Conservation (phyloP, 2,888 invertebrate genomes). For the Romanomermis culicivorax region DNA sequence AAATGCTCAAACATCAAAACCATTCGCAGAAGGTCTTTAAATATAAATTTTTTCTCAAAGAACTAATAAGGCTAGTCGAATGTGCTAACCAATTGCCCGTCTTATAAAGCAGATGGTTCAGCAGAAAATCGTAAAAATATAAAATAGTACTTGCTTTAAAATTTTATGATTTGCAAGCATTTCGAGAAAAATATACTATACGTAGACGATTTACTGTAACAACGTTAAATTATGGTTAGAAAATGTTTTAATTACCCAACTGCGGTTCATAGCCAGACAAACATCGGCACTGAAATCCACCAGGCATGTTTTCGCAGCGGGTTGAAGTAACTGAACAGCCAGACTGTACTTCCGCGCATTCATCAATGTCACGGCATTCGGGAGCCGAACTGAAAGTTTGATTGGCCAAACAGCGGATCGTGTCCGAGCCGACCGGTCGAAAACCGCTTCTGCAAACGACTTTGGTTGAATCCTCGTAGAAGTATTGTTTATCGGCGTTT, state of each 20-base stretch:
- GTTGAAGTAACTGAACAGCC: conserved; percentile 20
- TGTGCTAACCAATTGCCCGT: too few species aligned
- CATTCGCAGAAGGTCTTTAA: too few species aligned
- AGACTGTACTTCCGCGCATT: conserved; percentile 20
- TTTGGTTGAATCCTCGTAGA: conserved; percentile 22
- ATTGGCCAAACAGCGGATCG: conserved; percentile 23
- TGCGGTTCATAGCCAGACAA: conserved; percentile 23
- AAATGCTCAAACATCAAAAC: too few species aligned
- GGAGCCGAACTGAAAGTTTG: conserved; percentile 18
- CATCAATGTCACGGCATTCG: conserved; percentile 19
- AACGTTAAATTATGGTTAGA: too few species aligned
- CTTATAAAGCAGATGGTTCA: too few species aligned
- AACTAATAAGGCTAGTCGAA: too few species aligned
- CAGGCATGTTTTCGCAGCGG: conserved; percentile 22
- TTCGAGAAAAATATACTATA: too few species aligned
- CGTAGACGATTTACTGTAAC: too few species aligned
- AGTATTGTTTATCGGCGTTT: conserved; percentile 13
- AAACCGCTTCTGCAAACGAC: conserved; percentile 23
- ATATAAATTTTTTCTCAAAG: too few species aligned
- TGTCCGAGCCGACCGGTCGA: conserved; percentile 18
- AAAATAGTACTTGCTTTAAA: too few species aligned
- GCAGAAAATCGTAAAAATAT: too few species aligned
- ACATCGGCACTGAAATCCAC: conserved; percentile 26
- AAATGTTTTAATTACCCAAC: conserved; percentile 21
- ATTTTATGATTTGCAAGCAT: too few species aligned